These are phyloP conservation scores for Drosophila pruinosa DNA, from an alignment of 1,140 invertebrate genomes.

Conservation along the genomic window DNA sequence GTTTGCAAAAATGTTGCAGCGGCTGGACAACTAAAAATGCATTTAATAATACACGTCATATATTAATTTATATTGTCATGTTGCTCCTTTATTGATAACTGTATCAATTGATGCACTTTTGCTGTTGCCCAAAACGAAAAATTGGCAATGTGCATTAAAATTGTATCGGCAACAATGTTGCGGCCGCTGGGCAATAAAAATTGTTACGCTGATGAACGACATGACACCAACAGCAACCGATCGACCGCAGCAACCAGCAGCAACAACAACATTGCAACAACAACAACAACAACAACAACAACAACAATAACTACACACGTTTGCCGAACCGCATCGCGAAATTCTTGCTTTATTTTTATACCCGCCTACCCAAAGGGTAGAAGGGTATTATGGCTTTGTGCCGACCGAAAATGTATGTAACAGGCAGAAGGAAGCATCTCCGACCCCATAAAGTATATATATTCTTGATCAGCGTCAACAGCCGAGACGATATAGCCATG, in stretches of 20 bases:
- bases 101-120: no score
- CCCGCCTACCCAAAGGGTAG: no score
- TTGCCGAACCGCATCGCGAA: constrained; percentile 54
- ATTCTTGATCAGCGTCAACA: no score
- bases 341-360: constrained; percentile 40
- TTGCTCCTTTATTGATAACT: no score
- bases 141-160: constrained; percentile 71
- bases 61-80: no score
- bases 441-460: no score
- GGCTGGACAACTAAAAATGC: background rate
- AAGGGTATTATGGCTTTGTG: no score
- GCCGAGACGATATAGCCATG: no score
- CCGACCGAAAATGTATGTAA: no score
- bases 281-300: constrained; percentile 13
- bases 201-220: constrained; percentile 69
- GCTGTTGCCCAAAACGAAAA: constrained; percentile 18
- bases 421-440: no score
- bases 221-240: constrained; percentile 52
- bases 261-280: constrained; percentile 17
- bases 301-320: constrained; percentile 9
- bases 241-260: constrained; percentile 62
- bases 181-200: constrained; percentile 63
- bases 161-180: constrained; percentile 79
- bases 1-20: no score
- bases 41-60: background rate